These are phyloP conservation scores for Euura saliciscinereae DNA, from an alignment of 1,140 invertebrate genomes.

Conservation along the genomic window DNA sequence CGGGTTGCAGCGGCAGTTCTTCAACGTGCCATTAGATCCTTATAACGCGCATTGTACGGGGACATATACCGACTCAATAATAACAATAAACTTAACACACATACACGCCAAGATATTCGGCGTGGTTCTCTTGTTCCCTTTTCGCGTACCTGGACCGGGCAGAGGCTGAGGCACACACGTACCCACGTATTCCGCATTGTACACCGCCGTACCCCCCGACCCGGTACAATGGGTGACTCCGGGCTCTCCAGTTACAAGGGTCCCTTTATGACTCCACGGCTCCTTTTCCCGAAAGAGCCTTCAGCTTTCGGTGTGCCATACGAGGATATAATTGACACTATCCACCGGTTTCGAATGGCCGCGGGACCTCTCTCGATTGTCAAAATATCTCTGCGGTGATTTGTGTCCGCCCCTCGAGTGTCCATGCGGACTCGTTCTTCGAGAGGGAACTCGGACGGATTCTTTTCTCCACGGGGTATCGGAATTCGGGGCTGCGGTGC, in stretches of 20 bases:
- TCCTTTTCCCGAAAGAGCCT: neutral
- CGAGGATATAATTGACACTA: slow-evolving; percentile 7
- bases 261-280: neutral
- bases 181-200: neutral
- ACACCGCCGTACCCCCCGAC: neutral
- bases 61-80: slow-evolving; percentile 25
- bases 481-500: too few relatives aligned
- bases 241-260: neutral
- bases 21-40: slow-evolving; percentile 42
- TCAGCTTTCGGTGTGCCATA: neutral
- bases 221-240: neutral
- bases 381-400: neutral
- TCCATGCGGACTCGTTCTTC: slow-evolving; percentile 10
- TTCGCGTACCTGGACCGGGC: too few relatives aligned
- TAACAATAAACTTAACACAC: slow-evolving; percentile 9
- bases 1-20: slow-evolving; percentile 23
- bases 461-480: too few relatives aligned
- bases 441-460: too few relatives aligned
- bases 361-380: neutral
- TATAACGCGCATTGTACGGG: neutral
- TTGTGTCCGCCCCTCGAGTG: slow-evolving; percentile 5
- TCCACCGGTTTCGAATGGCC: neutral
- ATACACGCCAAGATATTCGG: too few relatives aligned
- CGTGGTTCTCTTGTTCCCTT: too few relatives aligned
- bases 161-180: too few relatives aligned